These are phyloP conservation scores for Cygnus atratus DNA, from an alignment of 2,113 vertebrate species.

Conservation along the genomic window DNA sequence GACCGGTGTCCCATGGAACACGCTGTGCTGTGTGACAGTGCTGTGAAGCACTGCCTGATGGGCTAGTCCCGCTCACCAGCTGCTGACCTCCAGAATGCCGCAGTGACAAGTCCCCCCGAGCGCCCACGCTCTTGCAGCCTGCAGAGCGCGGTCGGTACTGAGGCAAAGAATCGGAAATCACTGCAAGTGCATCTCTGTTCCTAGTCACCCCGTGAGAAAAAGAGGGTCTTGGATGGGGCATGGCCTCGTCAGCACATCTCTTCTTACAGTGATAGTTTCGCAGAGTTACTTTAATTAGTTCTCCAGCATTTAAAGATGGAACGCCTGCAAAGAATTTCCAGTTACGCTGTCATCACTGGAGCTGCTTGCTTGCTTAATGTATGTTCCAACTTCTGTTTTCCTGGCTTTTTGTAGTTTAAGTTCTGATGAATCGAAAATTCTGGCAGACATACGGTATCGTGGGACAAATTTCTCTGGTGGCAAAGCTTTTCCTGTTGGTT, in stretches of 20 bases:
- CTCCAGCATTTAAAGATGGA: not conserved
- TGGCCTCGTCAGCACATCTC: accelerated
- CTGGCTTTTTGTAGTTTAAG: not conserved
- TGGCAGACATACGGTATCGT: not conserved
- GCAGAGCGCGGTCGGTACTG: accelerated
- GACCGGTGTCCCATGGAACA: not conserved
- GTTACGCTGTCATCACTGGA: not conserved
- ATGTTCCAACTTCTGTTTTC: not conserved
- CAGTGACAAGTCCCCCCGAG: not conserved
- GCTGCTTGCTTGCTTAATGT: not conserved
- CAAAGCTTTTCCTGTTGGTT: not conserved
- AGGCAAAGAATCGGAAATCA: not conserved
- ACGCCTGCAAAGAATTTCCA: not conserved
- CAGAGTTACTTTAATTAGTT: not conserved
- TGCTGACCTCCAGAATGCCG: not conserved
- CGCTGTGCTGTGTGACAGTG: not conserved
- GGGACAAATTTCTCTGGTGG: not conserved
- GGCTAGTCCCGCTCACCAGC: not conserved
- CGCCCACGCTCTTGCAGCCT: not conserved
- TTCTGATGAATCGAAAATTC: not conserved
- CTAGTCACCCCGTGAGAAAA: not conserved
- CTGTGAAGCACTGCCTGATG: not conserved
- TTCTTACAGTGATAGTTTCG: not conserved
- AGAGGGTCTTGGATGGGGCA: not conserved
- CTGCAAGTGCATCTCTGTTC: not conserved